Evolutionary conservation across 2,797 vertebrate genomes (phyloP), one percentile per base, ranked within the genome.

Genomic region (Ispidina picta): DNA sequence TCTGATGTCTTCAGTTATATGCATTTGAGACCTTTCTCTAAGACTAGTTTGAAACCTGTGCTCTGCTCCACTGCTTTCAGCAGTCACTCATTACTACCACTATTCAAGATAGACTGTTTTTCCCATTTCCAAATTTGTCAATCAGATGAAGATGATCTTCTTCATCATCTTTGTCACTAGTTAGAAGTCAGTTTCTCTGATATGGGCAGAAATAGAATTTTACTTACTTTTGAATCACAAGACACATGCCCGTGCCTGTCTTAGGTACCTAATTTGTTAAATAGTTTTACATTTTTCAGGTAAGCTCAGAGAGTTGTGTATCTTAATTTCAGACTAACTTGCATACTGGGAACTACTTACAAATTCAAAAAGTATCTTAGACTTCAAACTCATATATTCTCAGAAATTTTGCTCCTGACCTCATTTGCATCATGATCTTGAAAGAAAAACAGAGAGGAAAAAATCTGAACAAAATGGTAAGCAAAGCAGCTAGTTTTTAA

Each of bases 371-470:
- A 76, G 39, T 31, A 48, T 60, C 28, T 89, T 48, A 63, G 31
- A 60, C 28, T 66, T 86, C 70, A 89, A 59, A 88, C 41, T 70
- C 60, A 60, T 4, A 16, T 66, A 60, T 26, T 76, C 59, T 76
- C n/a, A 84, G 37, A 81, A 76, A 63, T 56, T 48, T 48, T 65
- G 10, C 48, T 65, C 37, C 73, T 70, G 48, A 82, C 29, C 26
- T 82, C 58, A 69, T 41, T 73, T 46, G 48, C 64, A 70, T 70
- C 51, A 66, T 25, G 10, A 41, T 55, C 55, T 89, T 88, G 49
- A 86, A 86, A 86, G 48, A 33, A 89, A 94, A 73, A 31, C 70
- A 78, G 29, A 70, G n/a, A 55, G 48, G 85, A 70, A 88, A 88
- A 84, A 52, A 75, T 54, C 31, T 65, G 52, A 91, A 83, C 23